Evolutionary conservation across 2,113 vertebrate genomes (phyloP).

Genomic region (Scophthalmus maximus): DNA sequence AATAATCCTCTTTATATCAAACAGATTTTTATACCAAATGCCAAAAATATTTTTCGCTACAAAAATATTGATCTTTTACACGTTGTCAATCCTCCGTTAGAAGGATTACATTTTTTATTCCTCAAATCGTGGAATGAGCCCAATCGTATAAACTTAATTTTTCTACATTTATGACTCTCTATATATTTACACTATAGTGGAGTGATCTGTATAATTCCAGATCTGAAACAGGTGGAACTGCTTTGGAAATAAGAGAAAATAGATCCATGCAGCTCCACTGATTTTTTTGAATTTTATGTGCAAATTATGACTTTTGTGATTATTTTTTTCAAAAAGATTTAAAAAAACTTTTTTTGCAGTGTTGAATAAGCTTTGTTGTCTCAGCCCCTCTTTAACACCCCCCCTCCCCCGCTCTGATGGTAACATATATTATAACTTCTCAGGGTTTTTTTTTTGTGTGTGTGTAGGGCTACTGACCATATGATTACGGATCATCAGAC

Average conservation of each 20-base stretch:
- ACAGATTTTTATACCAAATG: slow-evolving; percentile 7
- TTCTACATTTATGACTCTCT: neutral
- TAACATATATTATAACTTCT: slow-evolving; percentile 63
- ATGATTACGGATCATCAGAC: slow-evolving; percentile 74
- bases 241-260: neutral
- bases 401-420: slow-evolving; percentile 30
- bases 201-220: slow-evolving; percentile 25
- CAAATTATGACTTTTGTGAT: neutral
- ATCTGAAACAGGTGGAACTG: slow-evolving; percentile 44
- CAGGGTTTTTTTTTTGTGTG: slow-evolving; percentile 8
- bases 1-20: neutral
- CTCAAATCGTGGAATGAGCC: neutral
- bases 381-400: slow-evolving; percentile 26
- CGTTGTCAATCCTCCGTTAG: neutral
- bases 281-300: neutral
- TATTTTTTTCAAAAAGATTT: neutral
- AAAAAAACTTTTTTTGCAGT: slow-evolving; percentile 10
- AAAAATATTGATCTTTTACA: neutral
- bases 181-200: neutral
- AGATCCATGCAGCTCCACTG: neutral
- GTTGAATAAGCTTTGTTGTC: slow-evolving; percentile 40
- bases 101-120: neutral
- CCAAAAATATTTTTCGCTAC: neutral
- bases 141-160: neutral
- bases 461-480: slow-evolving; percentile 72